Evolutionary conservation across 1,140 invertebrate genomes (phyloP), one percentile per base, ranked within the genome.

Genomic region (Drosophila nigromelanica): DNA sequence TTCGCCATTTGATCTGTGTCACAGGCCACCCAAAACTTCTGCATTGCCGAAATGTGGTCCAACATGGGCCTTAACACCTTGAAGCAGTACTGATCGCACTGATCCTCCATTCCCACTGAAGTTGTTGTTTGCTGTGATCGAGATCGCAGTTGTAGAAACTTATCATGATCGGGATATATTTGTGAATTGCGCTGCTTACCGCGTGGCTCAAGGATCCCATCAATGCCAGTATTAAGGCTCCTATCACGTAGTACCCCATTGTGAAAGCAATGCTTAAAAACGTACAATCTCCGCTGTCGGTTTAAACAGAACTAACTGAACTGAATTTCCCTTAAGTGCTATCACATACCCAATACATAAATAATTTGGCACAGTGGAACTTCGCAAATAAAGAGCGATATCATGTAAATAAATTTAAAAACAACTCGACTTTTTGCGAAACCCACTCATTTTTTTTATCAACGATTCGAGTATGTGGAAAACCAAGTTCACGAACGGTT

Each of bases 11-110:
- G 37, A 4, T 5, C 14, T 5, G 18, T n/a, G n/a, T 37, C 30
- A n/a, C 62, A 66, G 3, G 14, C 30, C 11, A 30, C 27, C 61
- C 12, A 64, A 5, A 10, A 33, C 12, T 33, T n/a, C 8, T 51
- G 64, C 35, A 52, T 51, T 0, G 11, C 10, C 1, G 14, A 7
- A 7, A 72, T 45, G 21, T 72, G 61, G 0, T 66, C 51, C 52
- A 66, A 4, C 35, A 66, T 66, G 4, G 69, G 61, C 14, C 52
- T 72, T 2, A 72, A 6, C 2, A 51, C 14, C 33, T 66, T 45
- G 3, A 43, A 45, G 18, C 69, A 66, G 11, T 66, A 72, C 3
- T 37, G 21, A 66, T 30, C 61, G 8, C 69, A 72, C 10, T 40
- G 10, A 4, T 30, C 51, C 2, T 33, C 45, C 15, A 4, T 6